phyloP scores from a whole-genome alignment of 2,113 vertebrate genomes.

The Glareola pratincola region DNA sequence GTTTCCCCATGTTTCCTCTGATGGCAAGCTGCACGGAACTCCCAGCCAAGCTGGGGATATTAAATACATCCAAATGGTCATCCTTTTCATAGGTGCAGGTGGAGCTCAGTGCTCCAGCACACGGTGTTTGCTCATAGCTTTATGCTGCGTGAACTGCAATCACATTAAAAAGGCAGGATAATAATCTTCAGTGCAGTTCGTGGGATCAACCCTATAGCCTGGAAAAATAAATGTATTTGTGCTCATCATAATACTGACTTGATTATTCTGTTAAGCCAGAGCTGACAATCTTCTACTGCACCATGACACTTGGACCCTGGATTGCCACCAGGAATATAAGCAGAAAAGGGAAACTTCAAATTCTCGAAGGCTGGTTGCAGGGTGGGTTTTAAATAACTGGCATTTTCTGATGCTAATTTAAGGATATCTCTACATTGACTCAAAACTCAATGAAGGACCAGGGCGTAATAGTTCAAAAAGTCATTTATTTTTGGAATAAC shows the following conservation, averaged over 20 bases:
- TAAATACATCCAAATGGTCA: neutral
- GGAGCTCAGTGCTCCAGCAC: neutral
- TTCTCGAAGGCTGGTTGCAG: neutral
- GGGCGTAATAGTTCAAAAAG: neutral
- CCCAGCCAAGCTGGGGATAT: neutral
- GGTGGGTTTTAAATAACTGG: neutral
- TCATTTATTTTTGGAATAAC: neutral
- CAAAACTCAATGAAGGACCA: neutral
- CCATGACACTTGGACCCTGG: neutral
- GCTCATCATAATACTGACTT: neutral
- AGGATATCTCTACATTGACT: neutral
- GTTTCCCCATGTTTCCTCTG: neutral
- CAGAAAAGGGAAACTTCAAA: neutral
- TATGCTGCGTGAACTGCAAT: neutral
- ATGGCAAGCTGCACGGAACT: neutral
- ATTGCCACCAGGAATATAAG: neutral
- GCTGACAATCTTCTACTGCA: rapidly evolving
- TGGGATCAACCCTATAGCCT: neutral
- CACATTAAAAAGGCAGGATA: neutral
- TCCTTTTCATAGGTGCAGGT: neutral
- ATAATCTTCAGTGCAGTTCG: neutral
- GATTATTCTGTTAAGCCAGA: neutral
- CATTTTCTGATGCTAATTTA: neutral
- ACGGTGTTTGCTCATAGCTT: neutral
- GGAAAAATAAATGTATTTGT: neutral